Percentiles rank a stretch among this genome's conserved stretches.
Conservation (phyloP, 1,140 invertebrate species). For the Aphelenchoides fujianensis region DNA sequence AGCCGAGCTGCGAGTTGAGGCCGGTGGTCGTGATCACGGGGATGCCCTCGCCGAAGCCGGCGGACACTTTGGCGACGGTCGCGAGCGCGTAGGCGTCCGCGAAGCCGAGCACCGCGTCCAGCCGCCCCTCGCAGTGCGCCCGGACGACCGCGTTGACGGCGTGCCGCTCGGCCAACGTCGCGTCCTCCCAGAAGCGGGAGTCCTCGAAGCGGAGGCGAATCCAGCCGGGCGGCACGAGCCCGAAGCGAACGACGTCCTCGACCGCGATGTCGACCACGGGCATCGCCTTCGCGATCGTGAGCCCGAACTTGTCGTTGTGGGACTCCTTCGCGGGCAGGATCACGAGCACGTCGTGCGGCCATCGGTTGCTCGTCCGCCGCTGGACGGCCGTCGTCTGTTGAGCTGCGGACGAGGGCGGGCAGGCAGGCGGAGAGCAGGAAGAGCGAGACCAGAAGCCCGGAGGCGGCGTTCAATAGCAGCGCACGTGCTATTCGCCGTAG, state of each 20-base stretch:
- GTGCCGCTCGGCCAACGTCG: conserved; percentile 47
- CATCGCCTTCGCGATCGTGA: conserved; percentile 54
- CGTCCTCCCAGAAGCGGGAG: conserved; percentile 55
- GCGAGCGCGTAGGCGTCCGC: conserved; percentile 85
- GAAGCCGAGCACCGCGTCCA: conserved; percentile 71
- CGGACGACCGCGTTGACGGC: conserved; percentile 41
- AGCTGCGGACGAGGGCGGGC: not conserved
- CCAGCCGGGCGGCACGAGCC: conserved; percentile 49
- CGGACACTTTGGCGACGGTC: conserved; percentile 80
- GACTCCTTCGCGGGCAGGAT: conserved; percentile 52
- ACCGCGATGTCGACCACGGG: conserved; percentile 62
- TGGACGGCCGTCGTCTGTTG: conserved; percentile 4
- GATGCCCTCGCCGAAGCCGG: conserved; percentile 73
- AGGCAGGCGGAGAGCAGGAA: not conserved
- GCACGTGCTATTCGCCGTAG: not conserved
- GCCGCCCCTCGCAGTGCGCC: conserved; percentile 45
- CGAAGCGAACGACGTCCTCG: conserved; percentile 45
- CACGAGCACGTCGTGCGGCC: conserved; percentile 55
- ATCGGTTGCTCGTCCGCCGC: conserved; percentile 10
- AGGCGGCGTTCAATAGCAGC: not conserved
- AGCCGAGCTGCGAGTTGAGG: conserved; percentile 74
- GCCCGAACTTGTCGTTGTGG: conserved; percentile 57
- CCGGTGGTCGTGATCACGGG: conserved; percentile 81
- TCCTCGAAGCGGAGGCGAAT: conserved; percentile 56
- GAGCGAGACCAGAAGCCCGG: not conserved